Evolutionary conservation across 2,113 vertebrate species (phyloP).

Genomic region (Conger conger): DNA sequence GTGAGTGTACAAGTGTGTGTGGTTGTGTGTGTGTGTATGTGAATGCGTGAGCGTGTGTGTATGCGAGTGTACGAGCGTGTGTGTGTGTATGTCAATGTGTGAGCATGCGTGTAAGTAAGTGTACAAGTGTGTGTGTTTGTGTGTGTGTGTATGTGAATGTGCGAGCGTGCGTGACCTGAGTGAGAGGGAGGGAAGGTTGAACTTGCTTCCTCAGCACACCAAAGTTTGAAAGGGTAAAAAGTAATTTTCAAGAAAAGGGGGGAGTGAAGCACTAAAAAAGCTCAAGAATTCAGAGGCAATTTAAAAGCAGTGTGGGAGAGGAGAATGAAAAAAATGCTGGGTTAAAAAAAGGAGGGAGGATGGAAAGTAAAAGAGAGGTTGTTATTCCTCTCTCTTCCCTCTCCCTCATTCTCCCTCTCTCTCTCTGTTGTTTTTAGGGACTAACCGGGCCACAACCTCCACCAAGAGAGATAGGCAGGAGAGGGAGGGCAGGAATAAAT

Average conservation of each 20-base stretch:
- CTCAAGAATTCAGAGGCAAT: conserved; percentile 81
- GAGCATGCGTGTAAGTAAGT: no score
- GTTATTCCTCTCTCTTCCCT: conserved; percentile 65
- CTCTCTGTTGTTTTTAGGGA: conserved; percentile 74
- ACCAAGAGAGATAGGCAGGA: conserved; percentile 61
- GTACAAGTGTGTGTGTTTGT: no score
- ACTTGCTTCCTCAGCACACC: conserved; percentile 69
- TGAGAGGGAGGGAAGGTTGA: conserved; percentile 60
- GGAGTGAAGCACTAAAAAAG: conserved; percentile 78
- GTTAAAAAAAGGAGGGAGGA: conserved; percentile 70
- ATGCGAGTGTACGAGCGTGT: no score
- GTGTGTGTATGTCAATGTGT: no score
- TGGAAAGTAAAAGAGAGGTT: conserved; percentile 70
- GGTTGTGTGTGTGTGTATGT: no score
- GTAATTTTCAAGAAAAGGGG: conserved; percentile 71
- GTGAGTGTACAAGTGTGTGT: no score
- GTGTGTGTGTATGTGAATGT: conserved; percentile 28
- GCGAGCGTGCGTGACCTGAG: conserved; percentile 56
- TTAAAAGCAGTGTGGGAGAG: conserved; percentile 80
- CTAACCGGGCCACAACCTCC: conserved; percentile 72
- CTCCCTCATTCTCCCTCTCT: conserved; percentile 32
- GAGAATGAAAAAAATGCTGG: conserved; percentile 73
- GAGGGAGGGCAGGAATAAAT: conserved; percentile 46
- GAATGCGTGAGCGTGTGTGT: no score
- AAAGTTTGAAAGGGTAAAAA: conserved; percentile 75